Percentiles rank a stretch among this genome's conserved stretches.
Conservation (phyloP, 2,113 vertebrate species). For the Taurulus bubalis region DNA sequence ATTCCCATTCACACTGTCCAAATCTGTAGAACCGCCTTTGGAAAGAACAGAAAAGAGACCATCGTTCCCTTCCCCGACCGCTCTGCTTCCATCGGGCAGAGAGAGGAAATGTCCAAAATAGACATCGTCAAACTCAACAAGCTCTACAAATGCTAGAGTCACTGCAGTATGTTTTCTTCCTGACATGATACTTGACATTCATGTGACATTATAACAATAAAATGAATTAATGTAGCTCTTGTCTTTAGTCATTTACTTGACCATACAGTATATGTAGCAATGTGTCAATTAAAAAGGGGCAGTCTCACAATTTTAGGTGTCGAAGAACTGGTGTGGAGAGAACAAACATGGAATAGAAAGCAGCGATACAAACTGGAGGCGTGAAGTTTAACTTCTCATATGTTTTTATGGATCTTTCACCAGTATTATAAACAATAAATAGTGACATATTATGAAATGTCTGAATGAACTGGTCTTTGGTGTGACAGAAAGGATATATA, state of each 20-base stretch:
- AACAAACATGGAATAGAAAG: background rate
- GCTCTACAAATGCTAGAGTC: slow-evolving; percentile 64
- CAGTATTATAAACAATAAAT: no score
- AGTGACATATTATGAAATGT: background rate
- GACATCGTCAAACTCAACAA: slow-evolving; percentile 71
- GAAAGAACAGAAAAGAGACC: background rate
- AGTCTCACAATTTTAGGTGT: background rate
- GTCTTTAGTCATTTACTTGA: background rate
- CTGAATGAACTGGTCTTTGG: background rate
- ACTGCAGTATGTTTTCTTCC: background rate
- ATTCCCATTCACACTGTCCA: background rate
- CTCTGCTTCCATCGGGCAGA: slow-evolving; percentile 60
- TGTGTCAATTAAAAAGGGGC: background rate
- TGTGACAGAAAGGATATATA: no score
- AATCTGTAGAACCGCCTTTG: slow-evolving; percentile 67
- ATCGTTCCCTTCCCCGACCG: slow-evolving; percentile 67
- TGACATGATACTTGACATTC: background rate
- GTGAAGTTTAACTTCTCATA: background rate
- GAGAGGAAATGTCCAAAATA: background rate
- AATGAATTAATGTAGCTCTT: background rate
- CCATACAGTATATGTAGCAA: background rate
- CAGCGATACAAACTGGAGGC: background rate
- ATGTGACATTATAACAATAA: slow-evolving; percentile 6
- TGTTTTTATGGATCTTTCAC: background rate
- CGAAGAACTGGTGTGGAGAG: background rate